Conservation (phyloP, 2,797 vertebrate species). For the Dallia pectoralis region DNA sequence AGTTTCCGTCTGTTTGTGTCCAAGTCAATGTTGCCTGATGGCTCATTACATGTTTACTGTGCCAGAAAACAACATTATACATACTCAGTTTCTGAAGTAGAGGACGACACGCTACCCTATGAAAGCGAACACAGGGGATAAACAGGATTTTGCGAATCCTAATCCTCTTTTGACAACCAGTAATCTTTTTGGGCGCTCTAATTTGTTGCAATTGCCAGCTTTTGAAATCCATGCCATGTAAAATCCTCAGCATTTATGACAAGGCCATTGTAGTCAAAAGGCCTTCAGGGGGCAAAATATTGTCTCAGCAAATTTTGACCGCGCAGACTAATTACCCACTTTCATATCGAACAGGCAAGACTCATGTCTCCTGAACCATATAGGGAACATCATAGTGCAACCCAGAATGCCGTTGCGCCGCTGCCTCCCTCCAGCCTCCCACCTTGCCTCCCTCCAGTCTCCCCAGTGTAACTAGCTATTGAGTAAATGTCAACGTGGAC, state of each 20-base stretch:
- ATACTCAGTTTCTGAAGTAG: constrained; percentile 36
- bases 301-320: not conserved
- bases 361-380: not conserved
- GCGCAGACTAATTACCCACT: not conserved
- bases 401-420: constrained; percentile 11
- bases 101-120: constrained; percentile 16
- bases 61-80: constrained; percentile 31
- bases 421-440: not conserved
- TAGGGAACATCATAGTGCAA: not conserved
- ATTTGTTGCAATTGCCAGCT: constrained; percentile 47
- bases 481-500: constrained; percentile 26
- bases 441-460: not conserved
- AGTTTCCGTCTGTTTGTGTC: not conserved
- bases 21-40: constrained; percentile 1
- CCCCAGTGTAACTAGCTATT: constrained; percentile 17
- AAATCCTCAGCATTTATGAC: constrained; percentile 26
- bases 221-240: constrained; percentile 36
- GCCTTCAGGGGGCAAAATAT: no score
- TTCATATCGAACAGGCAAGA: not conserved
- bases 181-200: constrained; percentile 35
- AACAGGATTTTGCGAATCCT: constrained; percentile 38
- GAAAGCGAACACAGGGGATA: constrained; percentile 39
- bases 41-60: constrained; percentile 11
- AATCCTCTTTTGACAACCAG: constrained; percentile 42
- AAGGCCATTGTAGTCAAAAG: not conserved